Base-by-base conservation (phyloP, 2,888 invertebrate genomes). In the Tenthredo notha region DNA sequence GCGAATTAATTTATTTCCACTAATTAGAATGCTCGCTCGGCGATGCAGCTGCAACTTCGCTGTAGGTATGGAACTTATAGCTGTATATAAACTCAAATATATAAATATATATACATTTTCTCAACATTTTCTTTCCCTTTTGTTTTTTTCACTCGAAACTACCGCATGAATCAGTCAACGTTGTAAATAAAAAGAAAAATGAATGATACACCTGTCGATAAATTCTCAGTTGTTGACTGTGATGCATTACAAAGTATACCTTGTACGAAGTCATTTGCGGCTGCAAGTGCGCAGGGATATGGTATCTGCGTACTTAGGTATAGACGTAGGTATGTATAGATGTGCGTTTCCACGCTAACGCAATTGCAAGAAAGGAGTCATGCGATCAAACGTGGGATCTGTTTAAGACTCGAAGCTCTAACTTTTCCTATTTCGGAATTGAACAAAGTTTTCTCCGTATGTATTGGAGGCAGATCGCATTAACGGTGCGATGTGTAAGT, bases 191-290 rank as follows among this genome's bases (percentile, higher is more conserved):
- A 43, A 33, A 40, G 25, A 33, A 37, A 67, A 50, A 77, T 77
- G 15, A 54, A 77, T 33, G 77, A 77, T 54, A 54, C 77, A 77
- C 77, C 58, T 80, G 61, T 80, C 58, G 80, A 80, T 80, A 61
- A 80, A 80, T 80, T 61, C 61, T 80, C 80, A 80, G 61, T n/a
- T 80, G 80, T 33, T 80, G 77, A 74, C 72, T 74, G 72, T 74
- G 40, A 77, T 54, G 50, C n/a, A 77, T 77, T 50, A 33, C 50
- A 77, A 47, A 50, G 29, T 74, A 74, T 74, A 33, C 15, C 33
- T 74, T 9, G 21, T 21, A 77, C 29, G 50, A 77, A 77, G 54
- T 77, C 29, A 77, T 74, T 74, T 74, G 72, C 72, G 72, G 72
- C 72, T 74, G 72, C 21, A 40, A 43, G 21, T 74, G 40, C 29